Conservation (phyloP, 2,113 vertebrate genomes). For the Grammomys dolichurus region DNA sequence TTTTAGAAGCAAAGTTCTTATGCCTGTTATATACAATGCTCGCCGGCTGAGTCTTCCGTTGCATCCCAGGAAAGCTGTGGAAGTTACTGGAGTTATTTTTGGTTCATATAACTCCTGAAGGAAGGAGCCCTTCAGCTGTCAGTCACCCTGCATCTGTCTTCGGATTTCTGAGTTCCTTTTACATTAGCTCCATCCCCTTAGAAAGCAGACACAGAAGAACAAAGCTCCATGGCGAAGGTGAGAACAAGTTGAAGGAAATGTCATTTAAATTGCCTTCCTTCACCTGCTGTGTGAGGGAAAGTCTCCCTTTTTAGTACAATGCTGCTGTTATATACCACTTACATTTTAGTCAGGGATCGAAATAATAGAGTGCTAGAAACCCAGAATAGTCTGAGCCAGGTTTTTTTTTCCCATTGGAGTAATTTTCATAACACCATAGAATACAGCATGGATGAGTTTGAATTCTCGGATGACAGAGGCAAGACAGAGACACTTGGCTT, state of each 20-base stretch:
- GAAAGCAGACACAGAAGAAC: constrained; percentile 63
- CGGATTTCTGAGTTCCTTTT: constrained; percentile 63
- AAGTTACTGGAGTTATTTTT: constrained; percentile 70
- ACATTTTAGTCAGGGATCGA: constrained; percentile 59
- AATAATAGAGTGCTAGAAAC: constrained; percentile 37
- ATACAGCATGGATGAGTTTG: not conserved
- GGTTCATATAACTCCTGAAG: constrained; percentile 61
- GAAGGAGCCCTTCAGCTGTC: constrained; percentile 61
- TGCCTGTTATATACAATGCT: constrained; percentile 19
- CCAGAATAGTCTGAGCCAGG: constrained; percentile 54
- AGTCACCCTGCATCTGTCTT: constrained; percentile 61
- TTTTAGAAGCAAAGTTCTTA: constrained; percentile 7
- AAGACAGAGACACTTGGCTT: constrained; percentile 47
- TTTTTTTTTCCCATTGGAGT: not conserved
- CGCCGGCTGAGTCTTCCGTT: constrained; percentile 37
- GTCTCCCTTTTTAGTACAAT: constrained; percentile 32
- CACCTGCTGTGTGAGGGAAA: constrained; percentile 34
- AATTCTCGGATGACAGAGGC: constrained; percentile 33
- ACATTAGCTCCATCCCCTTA: constrained; percentile 40
- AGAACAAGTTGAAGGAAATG: constrained; percentile 65
- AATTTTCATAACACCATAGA: constrained; percentile 55
- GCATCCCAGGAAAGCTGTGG: constrained; percentile 59
- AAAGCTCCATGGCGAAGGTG: constrained; percentile 37
- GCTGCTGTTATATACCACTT: constrained; percentile 58
- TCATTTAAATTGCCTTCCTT: constrained; percentile 68